phyloP scores from a whole-genome alignment of 2,797 vertebrate species.

The Rhinoraja longicauda region DNA sequence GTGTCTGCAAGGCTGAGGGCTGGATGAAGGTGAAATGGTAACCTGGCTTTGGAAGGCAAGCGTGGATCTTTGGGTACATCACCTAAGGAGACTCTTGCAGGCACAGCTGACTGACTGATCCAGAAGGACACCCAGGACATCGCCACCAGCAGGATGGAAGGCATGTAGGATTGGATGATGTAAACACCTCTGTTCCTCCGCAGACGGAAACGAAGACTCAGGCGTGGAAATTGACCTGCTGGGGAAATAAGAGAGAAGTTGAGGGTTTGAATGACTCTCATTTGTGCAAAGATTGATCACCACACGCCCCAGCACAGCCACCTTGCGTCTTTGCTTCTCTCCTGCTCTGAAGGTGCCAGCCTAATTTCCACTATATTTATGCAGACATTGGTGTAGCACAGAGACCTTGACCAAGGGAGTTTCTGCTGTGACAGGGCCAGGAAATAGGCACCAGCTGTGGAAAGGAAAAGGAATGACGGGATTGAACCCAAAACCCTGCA shows the following conservation, averaged over 20 bases:
- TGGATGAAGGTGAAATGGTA: neutral
- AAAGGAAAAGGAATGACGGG: too few species aligned
- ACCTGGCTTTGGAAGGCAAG: neutral
- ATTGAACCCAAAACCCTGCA: neutral
- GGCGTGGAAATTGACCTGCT: constrained; percentile 89
- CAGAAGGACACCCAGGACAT: constrained; percentile 99
- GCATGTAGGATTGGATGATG: constrained; percentile 98
- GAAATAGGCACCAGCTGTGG: neutral
- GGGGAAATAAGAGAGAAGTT: constrained; percentile 32
- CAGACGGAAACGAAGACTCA: constrained; percentile 84
- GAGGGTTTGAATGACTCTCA: neutral
- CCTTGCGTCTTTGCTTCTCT: neutral
- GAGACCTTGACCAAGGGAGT: neutral
- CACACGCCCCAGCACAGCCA: neutral
- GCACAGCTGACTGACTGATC: constrained; percentile 96
- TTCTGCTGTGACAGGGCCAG: neutral
- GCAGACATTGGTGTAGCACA: neutral
- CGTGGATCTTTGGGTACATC: neutral
- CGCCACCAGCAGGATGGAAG: constrained; percentile 87
- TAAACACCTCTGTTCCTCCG: constrained; percentile 89
- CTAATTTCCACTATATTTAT: neutral
- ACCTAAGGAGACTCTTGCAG: constrained; percentile 91
- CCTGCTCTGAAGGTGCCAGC: neutral
- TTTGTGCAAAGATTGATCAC: neutral
- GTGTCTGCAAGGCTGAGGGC: neutral